Conservation (phyloP, 2,797 vertebrate species). For the Mus caroli region DNA sequence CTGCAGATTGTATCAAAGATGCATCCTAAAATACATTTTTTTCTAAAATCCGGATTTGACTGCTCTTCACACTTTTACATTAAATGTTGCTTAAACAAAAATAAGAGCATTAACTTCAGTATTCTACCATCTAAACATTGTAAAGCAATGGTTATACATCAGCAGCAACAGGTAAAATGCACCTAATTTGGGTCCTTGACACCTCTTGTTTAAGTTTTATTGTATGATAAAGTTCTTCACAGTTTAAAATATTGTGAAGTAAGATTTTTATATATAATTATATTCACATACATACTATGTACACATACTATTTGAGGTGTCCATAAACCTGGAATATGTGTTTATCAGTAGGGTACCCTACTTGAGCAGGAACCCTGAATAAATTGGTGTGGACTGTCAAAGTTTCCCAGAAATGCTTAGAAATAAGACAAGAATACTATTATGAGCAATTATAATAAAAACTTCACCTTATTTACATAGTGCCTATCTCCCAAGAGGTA, state of each 20-base stretch:
- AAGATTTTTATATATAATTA: constrained; percentile 89
- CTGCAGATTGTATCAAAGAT: constrained; percentile 71
- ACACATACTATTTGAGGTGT: constrained; percentile 86
- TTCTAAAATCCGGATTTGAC: constrained; percentile 72
- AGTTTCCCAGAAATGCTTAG: constrained; percentile 84
- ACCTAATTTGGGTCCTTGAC: constrained; percentile 88
- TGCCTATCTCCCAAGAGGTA: constrained; percentile 86
- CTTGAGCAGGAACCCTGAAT: constrained; percentile 81
- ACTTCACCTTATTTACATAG: constrained; percentile 81
- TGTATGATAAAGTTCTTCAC: constrained; percentile 90
- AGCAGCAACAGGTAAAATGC: constrained; percentile 87
- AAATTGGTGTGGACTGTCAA: constrained; percentile 84
- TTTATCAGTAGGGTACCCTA: constrained; percentile 85
- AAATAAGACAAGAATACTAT: constrained; percentile 81
- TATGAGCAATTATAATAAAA: constrained; percentile 74
- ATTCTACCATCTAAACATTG: constrained; percentile 84
- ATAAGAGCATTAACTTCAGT: constrained; percentile 87
- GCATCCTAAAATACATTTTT: constrained; percentile 61
- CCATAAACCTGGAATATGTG: constrained; percentile 85
- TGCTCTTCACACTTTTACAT: constrained; percentile 78
- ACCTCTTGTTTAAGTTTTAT: constrained; percentile 86
- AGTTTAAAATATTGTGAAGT: constrained; percentile 93
- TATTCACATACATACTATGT: constrained; percentile 88
- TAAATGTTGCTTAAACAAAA: constrained; percentile 80
- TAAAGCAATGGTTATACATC: constrained; percentile 86